Conservation (phyloP, 2,113 vertebrate species). For the Cranoglanis bouderius region DNA sequence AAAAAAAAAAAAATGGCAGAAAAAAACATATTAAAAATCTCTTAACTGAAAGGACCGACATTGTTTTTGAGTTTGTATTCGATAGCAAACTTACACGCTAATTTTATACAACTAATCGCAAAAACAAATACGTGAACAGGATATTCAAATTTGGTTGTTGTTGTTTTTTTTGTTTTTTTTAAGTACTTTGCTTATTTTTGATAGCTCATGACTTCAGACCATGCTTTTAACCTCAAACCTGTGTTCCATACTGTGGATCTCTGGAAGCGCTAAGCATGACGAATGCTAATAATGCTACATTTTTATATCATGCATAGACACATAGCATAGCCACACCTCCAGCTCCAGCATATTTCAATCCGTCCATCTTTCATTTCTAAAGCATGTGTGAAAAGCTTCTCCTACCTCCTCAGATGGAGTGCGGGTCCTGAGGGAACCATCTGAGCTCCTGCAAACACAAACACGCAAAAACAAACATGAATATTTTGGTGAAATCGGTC, state of each 20-base stretch:
- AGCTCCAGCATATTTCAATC: background rate
- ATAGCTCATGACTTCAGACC: background rate
- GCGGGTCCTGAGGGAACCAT: conserved; percentile 3
- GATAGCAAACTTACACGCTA: too few species aligned
- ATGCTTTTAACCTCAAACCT: background rate
- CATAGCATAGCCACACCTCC: background rate
- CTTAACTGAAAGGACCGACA: too few species aligned
- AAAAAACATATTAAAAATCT: too few species aligned
- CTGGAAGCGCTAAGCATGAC: background rate
- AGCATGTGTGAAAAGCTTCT: background rate
- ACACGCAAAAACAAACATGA: conserved; percentile 30
- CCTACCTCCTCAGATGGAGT: conserved; percentile 16
- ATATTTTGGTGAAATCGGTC: background rate
- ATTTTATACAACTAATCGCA: too few species aligned
- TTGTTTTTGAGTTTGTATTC: too few species aligned
- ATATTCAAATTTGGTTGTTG: too few species aligned
- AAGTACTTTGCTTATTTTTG: background rate
- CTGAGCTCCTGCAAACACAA: conserved; percentile 34
- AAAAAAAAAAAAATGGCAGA: too few species aligned
- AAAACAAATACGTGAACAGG: too few species aligned
- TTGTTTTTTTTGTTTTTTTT: background rate
- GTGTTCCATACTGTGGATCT: background rate
- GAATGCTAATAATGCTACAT: background rate
- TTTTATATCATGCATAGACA: background rate
- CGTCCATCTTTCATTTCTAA: background rate